A percentile compares a stretch with the other conserved stretches of the same genome.
Conservation (phyloP, 2,888 invertebrate genomes). For the Cerceris rybyensis region DNA sequence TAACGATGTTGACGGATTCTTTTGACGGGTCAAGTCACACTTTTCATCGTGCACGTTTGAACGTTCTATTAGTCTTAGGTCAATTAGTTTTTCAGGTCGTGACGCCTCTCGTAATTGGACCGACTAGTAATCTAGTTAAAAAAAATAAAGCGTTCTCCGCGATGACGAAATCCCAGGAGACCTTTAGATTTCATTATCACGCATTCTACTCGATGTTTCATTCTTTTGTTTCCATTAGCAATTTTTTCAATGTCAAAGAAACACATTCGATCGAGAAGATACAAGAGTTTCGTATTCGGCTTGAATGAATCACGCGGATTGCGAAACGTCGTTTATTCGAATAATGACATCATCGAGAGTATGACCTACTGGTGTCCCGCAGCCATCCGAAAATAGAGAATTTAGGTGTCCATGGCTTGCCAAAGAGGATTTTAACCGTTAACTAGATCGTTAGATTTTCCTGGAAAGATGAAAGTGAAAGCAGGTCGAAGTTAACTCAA, state of each 20-base stretch:
- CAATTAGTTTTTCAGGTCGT: conserved; percentile 64
- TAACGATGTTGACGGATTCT: conserved; percentile 25
- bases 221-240: not conserved
- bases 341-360: conserved; percentile 31
- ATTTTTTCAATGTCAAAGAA: not conserved
- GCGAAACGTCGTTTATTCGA: conserved; percentile 10
- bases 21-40: conserved; percentile 28
- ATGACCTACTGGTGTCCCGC: conserved; percentile 8
- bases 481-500: not conserved
- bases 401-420: not conserved
- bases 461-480: not conserved
- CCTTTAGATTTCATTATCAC: conserved; percentile 2
- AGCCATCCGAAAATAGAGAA: conserved; percentile 25
- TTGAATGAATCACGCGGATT: conserved; percentile 2
- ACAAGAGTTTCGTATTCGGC: not conserved
- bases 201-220: not conserved
- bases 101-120: conserved; percentile 34
- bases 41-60: conserved; percentile 52
- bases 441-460: not conserved
- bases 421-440: not conserved
- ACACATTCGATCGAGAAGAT: no score
- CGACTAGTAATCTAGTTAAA: conserved; percentile 39
- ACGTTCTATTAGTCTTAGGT: conserved; percentile 55
- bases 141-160: conserved; percentile 29
- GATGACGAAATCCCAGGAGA: conserved; percentile 36